Conservation (phyloP, 2,797 vertebrate species). For the Cuniculus paca region DNA sequence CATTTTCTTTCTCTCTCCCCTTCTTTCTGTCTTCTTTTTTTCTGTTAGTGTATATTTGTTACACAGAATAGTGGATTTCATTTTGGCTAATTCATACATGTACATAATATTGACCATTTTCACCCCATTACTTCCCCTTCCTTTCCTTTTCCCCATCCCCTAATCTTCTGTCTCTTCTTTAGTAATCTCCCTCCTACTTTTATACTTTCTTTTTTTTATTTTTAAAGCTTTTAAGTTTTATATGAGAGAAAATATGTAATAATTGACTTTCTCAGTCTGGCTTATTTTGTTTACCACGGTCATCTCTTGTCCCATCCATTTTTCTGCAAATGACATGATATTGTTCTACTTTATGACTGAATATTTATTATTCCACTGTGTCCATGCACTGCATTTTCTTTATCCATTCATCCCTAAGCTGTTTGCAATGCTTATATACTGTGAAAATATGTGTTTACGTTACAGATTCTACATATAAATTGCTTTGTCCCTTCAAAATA, state of each 20-base stretch:
- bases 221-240: not conserved
- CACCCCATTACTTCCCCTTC: not conserved
- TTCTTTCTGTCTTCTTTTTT: not conserved
- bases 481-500: not conserved
- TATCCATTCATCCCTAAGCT: not conserved
- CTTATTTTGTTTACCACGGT: not conserved
- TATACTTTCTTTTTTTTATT: not conserved
- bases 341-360: not conserved
- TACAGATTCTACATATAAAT: not conserved
- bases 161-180: not conserved
- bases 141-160: not conserved
- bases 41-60: not conserved
- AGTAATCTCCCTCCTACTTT: not conserved
- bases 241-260: not conserved
- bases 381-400: not conserved
- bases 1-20: no score
- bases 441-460: not conserved
- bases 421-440: not conserved
- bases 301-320: not conserved
- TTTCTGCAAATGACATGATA: not conserved
- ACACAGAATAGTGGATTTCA: not conserved
- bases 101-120: not conserved
- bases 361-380: not conserved
- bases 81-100: no score
- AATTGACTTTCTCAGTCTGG: not conserved